Evolutionary conservation across 2,113 vertebrate species (phyloP), one percentile per base, ranked within the genome.

Genomic region (Onychostruthus taczanowskii): DNA sequence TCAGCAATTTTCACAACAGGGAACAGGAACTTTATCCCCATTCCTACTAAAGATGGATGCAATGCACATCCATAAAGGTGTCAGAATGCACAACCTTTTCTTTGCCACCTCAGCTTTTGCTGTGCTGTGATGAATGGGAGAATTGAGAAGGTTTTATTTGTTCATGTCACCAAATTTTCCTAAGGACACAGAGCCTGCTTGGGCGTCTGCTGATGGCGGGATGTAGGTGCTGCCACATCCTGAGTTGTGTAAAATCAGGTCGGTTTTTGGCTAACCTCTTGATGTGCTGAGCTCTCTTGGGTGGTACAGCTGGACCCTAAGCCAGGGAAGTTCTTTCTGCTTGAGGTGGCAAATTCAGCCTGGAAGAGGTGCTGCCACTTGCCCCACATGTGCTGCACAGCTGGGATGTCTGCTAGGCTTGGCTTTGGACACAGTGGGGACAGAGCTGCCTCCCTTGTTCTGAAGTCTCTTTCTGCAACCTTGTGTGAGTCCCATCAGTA

Each of bases 151-250:
- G 1, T 49, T 78, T 46, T 30, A 13, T 43, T 55, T 68, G 2
- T 43, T 46, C 11, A 1, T 5, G 9, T 44, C 59, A 55, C 10
- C 17, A 77, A 30, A n/a, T 18, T 64, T 87, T 56, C 21, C 5
- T 28, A 3, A 3, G n/a, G 20, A 12, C 55, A 46, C 21, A 62
- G 20, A 16, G 3, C 28, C 33, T 46, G 16, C 47, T 79, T 18
- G 49, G 35, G 15, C 41, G 64, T 18, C 62, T 90, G 43, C 47
- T 53, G 46, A 7, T 49, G 46, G n/a, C 11, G 30, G 28, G 17
- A 41, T 92, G 20, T 31, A 6, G 6, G 1, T 0, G 2, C 7
- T 64, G 30, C 15, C 4, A 1, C 46, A 66, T 56, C n/a, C 70
- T 46, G 52, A 82, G 16, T 10, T 37, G 4, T 37, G 28, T 33